A percentile compares a stretch with the other conserved stretches of the same genome.
Conservation (phyloP, 2,797 vertebrate species). For the Acanthurus tractus region DNA sequence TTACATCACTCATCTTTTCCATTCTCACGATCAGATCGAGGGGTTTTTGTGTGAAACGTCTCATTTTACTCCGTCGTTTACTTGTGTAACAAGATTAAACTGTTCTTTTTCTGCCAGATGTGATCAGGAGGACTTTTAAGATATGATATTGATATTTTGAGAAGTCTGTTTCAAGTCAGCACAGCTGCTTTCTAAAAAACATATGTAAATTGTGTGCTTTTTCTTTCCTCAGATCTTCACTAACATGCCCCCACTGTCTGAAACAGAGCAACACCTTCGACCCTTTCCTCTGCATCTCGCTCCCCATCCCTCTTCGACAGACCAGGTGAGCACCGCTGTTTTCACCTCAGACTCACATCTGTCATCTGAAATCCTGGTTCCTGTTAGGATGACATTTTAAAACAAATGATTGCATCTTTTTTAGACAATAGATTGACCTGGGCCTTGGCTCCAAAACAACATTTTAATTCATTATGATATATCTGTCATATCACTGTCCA, state of each 20-base stretch:
- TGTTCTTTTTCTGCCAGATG: conserved; percentile 31
- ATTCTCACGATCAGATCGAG: conserved; percentile 62
- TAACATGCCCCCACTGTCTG: conserved; percentile 96
- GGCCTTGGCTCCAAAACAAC: background rate
- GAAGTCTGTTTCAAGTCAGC: conserved; percentile 21
- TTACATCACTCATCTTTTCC: conserved; percentile 65
- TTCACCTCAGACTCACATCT: background rate
- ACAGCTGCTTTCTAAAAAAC: background rate
- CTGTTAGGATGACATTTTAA: background rate
- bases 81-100: conserved; percentile 49
- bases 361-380: background rate
- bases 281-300: conserved; percentile 95
- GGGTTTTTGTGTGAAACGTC: conserved; percentile 20
- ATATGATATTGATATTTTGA: conserved; percentile 40
- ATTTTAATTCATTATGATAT: background rate
- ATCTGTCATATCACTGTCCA: background rate
- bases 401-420: background rate
- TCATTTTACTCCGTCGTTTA: conserved; percentile 30
- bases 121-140: conserved; percentile 34
- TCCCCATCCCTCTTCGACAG: conserved; percentile 94
- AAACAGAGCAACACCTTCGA: conserved; percentile 99
- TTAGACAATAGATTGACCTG: background rate
- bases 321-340: conserved; percentile 88
- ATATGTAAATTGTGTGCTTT: conserved; percentile 30
- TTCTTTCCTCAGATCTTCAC: conserved; percentile 88